phyloP scores from a whole-genome alignment of 2,888 invertebrate species.

The Mythimna loreyi region DNA sequence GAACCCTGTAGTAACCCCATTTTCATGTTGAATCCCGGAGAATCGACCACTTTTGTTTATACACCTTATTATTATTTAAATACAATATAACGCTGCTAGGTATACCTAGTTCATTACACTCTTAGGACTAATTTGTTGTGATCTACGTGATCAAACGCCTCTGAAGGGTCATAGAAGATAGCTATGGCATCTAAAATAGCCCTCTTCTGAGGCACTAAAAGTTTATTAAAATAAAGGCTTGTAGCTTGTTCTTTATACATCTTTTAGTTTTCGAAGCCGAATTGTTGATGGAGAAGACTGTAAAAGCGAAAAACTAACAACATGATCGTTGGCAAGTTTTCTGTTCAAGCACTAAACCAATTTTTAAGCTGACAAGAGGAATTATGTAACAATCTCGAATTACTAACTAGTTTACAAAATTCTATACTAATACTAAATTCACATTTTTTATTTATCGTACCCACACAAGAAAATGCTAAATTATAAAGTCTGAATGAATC shows the following conservation, averaged over 20 bases:
- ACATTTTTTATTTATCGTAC: constrained; percentile 7
- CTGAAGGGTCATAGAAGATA: neutral
- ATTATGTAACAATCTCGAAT: neutral
- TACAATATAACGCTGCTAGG: neutral
- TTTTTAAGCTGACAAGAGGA: neutral
- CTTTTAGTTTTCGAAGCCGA: neutral
- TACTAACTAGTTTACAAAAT: constrained; percentile 1
- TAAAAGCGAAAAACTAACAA: neutral
- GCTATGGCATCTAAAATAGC: neutral
- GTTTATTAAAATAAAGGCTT: neutral
- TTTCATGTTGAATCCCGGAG: neutral
- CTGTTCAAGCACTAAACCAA: neutral
- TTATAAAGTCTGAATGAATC: constrained; percentile 31
- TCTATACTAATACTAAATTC: constrained; percentile 12
- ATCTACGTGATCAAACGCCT: neutral
- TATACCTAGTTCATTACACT: neutral
- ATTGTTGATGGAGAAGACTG: neutral
- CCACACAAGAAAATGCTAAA: constrained; percentile 11
- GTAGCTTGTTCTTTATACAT: neutral
- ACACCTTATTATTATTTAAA: neutral
- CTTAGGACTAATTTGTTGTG: neutral
- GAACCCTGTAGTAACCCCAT: neutral
- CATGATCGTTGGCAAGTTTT: neutral
- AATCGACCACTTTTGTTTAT: neutral
- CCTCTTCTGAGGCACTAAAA: neutral